Percentiles rank a stretch among this genome's conserved stretches.
phyloP scores from a whole-genome alignment of 2,888 invertebrate genomes.

The Chaitophorus viminalis region DNA sequence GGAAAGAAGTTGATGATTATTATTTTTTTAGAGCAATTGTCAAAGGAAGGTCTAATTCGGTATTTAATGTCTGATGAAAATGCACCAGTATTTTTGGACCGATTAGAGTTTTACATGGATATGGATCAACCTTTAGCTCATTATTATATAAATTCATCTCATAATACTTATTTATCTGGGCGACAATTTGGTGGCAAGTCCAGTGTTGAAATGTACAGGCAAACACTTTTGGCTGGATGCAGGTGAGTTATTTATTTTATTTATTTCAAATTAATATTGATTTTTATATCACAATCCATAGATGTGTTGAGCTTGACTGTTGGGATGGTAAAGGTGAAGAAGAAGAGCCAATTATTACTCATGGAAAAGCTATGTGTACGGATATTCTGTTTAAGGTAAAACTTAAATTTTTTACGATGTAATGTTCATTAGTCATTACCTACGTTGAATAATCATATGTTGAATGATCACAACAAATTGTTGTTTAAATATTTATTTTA shows the following conservation, averaged over 20 bases:
- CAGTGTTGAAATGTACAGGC: conserved; percentile 98
- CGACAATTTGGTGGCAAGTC: conserved; percentile 98
- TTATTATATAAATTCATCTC: conserved; percentile 99
- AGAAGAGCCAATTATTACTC: conserved; percentile 99
- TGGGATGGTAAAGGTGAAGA: conserved; percentile 99
- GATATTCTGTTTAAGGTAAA: conserved; percentile 93
- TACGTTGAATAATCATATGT: background rate
- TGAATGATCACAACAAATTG: background rate
- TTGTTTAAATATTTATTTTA: too few relatives aligned
- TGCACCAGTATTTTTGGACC: conserved; percentile 97
- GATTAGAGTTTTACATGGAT: conserved; percentile 97
- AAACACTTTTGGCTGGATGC: conserved; percentile 96
- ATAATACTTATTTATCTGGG: conserved; percentile 93
- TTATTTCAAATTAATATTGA: background rate
- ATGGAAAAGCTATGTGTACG: conserved; percentile 99
- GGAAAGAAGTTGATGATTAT: background rate
- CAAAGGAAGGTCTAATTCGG: conserved; percentile 95
- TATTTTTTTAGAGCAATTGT: conserved; percentile 76
- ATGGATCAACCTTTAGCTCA: conserved; percentile 99
- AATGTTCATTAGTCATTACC: background rate
- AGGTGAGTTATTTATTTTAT: conserved; percentile 71
- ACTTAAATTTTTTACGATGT: background rate
- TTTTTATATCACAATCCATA: conserved; percentile 66
- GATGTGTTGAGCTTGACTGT: conserved; percentile 97
- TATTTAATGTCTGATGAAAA: conserved; percentile 99